These are phyloP conservation scores for Notechis scutatus DNA, from an alignment of 2,113 vertebrate species.

Conservation along the genomic window DNA sequence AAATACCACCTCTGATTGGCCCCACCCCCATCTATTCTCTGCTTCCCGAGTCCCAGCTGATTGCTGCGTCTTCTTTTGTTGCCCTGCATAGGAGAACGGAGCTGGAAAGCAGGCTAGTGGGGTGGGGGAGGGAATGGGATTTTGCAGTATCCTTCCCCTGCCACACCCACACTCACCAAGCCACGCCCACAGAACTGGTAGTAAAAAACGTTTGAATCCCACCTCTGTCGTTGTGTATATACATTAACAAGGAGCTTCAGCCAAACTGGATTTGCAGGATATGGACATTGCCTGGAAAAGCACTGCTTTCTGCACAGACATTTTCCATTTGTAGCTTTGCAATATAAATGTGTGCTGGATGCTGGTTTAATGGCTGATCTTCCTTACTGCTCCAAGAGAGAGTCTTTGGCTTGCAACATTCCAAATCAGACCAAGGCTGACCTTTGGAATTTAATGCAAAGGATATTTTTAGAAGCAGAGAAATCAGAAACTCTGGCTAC, in stretches of 20 bases:
- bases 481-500: background rate
- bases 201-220: no score
- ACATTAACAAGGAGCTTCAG: background rate
- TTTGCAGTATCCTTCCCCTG: no score
- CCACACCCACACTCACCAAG: no score
- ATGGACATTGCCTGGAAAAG: background rate
- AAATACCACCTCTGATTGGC: no score
- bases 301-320: background rate
- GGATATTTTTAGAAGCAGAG: conserved; percentile 1
- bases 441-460: background rate
- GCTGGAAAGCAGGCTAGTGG: no score
- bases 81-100: no score
- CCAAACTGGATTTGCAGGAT: background rate
- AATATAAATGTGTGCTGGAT: background rate
- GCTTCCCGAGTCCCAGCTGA: no score
- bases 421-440: background rate
- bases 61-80: no score
- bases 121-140: no score
- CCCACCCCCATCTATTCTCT: no score
- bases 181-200: no score
- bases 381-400: background rate
- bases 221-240: background rate
- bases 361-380: background rate
- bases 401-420: background rate
- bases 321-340: background rate